phyloP scores from a whole-genome alignment of 2,113 vertebrate species.

The Tympanuchus pallidicinctus region DNA sequence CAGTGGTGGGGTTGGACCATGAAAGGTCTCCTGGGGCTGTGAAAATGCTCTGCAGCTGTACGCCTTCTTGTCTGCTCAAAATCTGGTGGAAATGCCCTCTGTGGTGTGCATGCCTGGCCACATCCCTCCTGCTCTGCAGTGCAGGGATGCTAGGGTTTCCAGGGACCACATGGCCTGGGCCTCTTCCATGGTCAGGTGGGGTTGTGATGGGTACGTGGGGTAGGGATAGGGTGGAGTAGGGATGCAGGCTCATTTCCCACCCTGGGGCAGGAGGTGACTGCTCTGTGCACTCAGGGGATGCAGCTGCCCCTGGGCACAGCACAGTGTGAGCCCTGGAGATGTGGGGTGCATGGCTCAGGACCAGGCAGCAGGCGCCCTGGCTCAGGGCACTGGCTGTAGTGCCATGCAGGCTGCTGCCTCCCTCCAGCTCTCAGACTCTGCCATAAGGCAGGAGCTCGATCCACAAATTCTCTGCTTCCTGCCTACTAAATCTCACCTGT shows the following conservation, averaged over 20 bases:
- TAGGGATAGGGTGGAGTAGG: not conserved
- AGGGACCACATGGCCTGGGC: not conserved
- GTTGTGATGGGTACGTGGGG: not conserved
- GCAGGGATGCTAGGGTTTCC: accelerated
- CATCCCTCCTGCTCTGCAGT: not conserved
- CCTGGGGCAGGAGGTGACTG: not conserved
- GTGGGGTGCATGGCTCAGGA: not conserved
- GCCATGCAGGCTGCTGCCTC: not conserved
- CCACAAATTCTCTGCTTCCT: not conserved
- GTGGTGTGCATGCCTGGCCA: not conserved
- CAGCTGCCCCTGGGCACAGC: not conserved
- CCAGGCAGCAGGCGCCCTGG: accelerated
- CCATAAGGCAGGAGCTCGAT: not conserved
- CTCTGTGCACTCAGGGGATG: accelerated
- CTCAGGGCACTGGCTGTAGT: accelerated
- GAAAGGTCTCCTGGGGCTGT: not conserved
- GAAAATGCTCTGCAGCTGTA: not conserved
- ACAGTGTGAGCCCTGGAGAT: accelerated
- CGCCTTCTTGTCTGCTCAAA: accelerated
- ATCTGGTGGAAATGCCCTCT: accelerated
- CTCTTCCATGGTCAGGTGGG: accelerated
- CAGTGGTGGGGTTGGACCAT: not conserved
- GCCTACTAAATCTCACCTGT: not conserved
- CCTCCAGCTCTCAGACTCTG: not conserved
- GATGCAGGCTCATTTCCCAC: not conserved